A percentile compares a stretch with the other conserved stretches of the same genome.
phyloP scores from a whole-genome alignment of 2,113 vertebrate genomes.

The Thinocorus orbignyianus region DNA sequence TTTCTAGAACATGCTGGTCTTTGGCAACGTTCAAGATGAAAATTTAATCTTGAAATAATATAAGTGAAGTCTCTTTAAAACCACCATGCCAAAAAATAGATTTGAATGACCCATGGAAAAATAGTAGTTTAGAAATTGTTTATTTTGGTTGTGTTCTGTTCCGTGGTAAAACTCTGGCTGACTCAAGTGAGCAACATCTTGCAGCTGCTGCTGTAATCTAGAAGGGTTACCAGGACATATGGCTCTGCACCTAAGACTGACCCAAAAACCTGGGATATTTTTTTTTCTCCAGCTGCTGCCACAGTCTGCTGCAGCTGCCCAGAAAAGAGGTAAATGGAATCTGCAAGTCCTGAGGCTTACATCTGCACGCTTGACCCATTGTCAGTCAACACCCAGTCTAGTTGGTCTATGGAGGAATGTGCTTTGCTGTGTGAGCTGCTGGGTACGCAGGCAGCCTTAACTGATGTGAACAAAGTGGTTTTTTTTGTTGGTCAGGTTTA shows the following conservation, averaged over 20 bases:
- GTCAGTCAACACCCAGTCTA: no score
- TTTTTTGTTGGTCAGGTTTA: neutral
- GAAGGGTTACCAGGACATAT: neutral
- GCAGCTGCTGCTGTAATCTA: neutral
- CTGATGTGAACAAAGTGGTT: no score
- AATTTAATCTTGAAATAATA: neutral
- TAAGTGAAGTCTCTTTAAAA: neutral
- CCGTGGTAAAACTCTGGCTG: neutral
- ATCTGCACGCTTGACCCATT: neutral
- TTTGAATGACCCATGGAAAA: neutral
- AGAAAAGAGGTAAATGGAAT: neutral
- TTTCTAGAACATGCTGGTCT: neutral
- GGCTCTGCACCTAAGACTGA: neutral
- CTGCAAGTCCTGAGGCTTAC: neutral
- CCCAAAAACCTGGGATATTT: neutral
- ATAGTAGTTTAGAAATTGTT: neutral
- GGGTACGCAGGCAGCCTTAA: neutral
- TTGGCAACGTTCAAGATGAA: neutral
- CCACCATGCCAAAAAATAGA: neutral
- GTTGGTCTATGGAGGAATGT: neutral
- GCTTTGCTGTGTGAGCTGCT: neutral
- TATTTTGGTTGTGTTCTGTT: neutral
- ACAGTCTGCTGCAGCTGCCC: neutral
- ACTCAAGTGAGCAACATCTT: neutral
- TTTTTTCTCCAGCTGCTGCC: neutral